phyloP scores from a whole-genome alignment of 2,797 vertebrate genomes.

The Anniella stebbinsi region DNA sequence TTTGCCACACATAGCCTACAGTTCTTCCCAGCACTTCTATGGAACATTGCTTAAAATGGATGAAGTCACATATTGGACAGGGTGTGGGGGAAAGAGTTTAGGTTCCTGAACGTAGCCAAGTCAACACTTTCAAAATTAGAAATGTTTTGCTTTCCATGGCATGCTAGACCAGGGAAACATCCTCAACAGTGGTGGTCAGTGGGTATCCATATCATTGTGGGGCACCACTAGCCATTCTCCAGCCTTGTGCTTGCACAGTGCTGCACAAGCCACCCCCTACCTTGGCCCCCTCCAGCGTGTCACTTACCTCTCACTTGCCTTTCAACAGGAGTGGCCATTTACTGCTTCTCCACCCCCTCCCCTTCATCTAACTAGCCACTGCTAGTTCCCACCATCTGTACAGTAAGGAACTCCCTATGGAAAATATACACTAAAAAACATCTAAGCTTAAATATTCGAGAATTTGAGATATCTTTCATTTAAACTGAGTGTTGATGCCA shows the following conservation, averaged over 20 bases:
- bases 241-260: no score
- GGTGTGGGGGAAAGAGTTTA: background rate
- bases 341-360: background rate
- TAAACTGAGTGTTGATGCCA: conserved; percentile 57
- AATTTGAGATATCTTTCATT: background rate
- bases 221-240: background rate
- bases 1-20: background rate
- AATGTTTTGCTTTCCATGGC: background rate
- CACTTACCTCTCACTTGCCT: background rate
- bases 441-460: background rate
- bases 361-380: no score
- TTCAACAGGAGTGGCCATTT: background rate
- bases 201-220: background rate
- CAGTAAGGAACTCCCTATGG: background rate
- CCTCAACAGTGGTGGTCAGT: background rate
- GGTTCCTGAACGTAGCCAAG: background rate
- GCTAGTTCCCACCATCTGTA: background rate
- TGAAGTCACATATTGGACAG: background rate
- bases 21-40: background rate
- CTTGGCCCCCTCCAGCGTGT: background rate
- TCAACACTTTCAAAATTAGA: conserved; percentile 8
- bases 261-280: background rate
- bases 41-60: background rate
- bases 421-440: conserved; percentile 7
- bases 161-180: background rate